Evolutionary conservation across 1,140 invertebrate species (phyloP), one percentile per base, ranked within the genome.

Genomic region (Stegodyphus mimosarum): DNA sequence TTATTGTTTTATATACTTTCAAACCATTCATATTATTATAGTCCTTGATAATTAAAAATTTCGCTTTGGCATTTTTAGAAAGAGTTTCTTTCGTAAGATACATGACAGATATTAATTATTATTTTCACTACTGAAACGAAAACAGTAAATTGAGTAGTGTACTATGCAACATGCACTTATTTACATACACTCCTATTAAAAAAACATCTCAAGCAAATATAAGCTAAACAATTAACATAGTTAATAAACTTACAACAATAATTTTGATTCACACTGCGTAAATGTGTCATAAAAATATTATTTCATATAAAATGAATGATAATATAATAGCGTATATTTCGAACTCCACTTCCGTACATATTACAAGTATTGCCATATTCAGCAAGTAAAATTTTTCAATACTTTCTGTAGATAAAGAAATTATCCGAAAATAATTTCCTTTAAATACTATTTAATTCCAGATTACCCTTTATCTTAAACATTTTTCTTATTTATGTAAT

Each of bases 21-120:
- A 64, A 15, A 13, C 83, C 74, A 52, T 11, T 69, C 5, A 64
- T 48, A n/a, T 60, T 10, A 33, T 2, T 33, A 74, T 51, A 50
- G n/a, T 81, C 78, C 51, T 78, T 78, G 33, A 86, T 48, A 10
- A 86, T 52, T 17, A 86, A 52, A 55, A 86, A 86, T 66, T 72
- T 86, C 17, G 73, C n/a, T 64, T 76, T 76, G 10, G n/a, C 66
- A 72, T 86, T 76, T 55, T 66, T 52, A 69, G 11, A 50, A 5
- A 84, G 49, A 7, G 72, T 10, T 48, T 84, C 72, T 50, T 74
- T 74, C 49, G 10, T 76, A 7, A 84, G 50, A 75, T 83, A 83
- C 71, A 83, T 74, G 53, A 6, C n/a, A 67, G 17, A 60, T 60
- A 60, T 9, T 60, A 10, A 60, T 10, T 60, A 60, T 60, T 60